phyloP scores from a whole-genome alignment of 1,140 invertebrate species.

The Camponotus vicinus region DNA sequence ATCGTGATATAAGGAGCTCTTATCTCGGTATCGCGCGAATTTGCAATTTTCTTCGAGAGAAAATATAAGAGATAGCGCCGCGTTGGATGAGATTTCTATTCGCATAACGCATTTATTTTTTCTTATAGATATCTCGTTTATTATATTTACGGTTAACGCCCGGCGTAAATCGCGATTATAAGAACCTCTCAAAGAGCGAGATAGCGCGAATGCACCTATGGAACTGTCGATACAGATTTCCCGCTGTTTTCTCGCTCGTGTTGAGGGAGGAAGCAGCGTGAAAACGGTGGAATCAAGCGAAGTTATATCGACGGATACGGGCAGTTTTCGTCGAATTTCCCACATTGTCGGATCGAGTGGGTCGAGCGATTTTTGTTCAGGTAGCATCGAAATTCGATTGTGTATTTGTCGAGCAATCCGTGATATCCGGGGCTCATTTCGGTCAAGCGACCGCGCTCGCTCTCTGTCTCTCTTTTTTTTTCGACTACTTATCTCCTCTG shows the following conservation, averaged over 20 bases:
- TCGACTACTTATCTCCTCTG: conserved; percentile 1
- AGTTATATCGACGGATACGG: neutral
- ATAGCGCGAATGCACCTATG: neutral
- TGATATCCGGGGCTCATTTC: neutral
- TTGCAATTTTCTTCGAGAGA: neutral
- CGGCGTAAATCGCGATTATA: neutral
- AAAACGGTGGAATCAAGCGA: neutral
- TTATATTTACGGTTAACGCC: neutral
- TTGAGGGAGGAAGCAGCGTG: neutral
- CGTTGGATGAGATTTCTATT: neutral
- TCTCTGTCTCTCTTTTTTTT: neutral
- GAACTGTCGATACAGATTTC: neutral
- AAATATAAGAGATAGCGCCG: neutral
- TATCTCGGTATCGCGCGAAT: neutral
- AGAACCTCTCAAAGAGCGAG: too few species aligned
- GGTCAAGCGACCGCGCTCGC: neutral
- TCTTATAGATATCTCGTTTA: neutral
- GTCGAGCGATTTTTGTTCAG: conserved; percentile 43
- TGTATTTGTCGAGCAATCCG: conserved; percentile 26
- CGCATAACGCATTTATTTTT: neutral
- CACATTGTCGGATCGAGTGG: conserved; percentile 6
- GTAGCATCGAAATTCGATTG: conserved; percentile 46
- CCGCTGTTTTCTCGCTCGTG: neutral
- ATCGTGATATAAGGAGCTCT: neutral
- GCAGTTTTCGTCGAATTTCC: conserved; percentile 31